Evolutionary conservation across 2,888 invertebrate species (phyloP).

Genomic region (Harpalus rufipes): DNA sequence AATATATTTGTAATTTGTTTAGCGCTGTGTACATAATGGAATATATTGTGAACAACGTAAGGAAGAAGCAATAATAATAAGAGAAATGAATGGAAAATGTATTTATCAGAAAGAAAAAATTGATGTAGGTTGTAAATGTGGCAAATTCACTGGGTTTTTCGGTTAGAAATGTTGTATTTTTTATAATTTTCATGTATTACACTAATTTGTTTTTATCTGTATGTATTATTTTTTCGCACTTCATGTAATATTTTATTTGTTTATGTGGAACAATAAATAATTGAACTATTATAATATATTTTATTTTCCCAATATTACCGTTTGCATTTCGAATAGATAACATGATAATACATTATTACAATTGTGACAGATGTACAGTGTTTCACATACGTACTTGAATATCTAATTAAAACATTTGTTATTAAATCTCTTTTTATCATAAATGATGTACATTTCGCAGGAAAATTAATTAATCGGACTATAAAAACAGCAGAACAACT

Average conservation of each 20-base stretch:
- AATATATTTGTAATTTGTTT: neutral
- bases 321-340: neutral
- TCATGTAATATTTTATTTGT: neutral
- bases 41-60: neutral
- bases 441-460: neutral
- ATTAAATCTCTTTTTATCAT: neutral
- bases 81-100: neutral
- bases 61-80: neutral
- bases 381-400: neutral
- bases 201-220: neutral
- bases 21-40: neutral
- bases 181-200: neutral
- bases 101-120: neutral
- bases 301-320: too few species aligned
- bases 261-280: neutral
- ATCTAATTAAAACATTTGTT: conserved; percentile 10
- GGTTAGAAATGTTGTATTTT: neutral
- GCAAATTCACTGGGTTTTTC: neutral
- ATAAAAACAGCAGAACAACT: conserved; percentile 22
- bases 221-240: too few species aligned
- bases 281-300: too few species aligned
- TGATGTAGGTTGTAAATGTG: neutral
- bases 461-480: conserved; percentile 26
- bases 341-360: conserved; percentile 26
- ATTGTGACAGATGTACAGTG: conserved; percentile 4